Base-by-base conservation (phyloP, 2,797 vertebrate species). In the Zalophus californianus region DNA sequence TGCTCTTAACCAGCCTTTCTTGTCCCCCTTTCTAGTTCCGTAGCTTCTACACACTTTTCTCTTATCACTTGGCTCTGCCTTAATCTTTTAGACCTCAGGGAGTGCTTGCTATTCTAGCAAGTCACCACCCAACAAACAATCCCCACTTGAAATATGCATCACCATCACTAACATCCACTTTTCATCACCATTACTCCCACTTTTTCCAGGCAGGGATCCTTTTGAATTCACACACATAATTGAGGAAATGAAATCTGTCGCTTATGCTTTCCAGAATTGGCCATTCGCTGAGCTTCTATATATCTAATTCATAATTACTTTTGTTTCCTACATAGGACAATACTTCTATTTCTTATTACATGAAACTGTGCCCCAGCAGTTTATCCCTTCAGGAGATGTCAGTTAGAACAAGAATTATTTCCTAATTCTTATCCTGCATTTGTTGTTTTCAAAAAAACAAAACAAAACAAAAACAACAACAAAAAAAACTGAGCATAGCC, bases 301-400 rank as follows among this genome's bases (percentile, higher is more conserved):
- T 83, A 70, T 90, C 7, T 80, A 88, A 90, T 93, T 92, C 18
- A 56, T 96, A 97, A 95, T 96, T 96, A 96, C 62, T 79, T 92
- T 89, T 96, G 52, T 72, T 97, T 96, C 62, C 66, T 94, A 35
- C 2, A 1, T 38, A 86, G 54, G 25, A 44, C 18, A 72, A 12
- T 93, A 92, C 29, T 94, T 94, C 44, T 88, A 14, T 90, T 96
- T 91, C 56, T 97, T 86, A 88, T 75, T 92, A 79, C 56, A 68
- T 79, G 23, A 97, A 95, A 94, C n/a, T 89, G 75, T 96, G 56
- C 54, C 18, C 44, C 68, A 87, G 89, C 15, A 79, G 83, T 83
- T 92, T 89, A 66, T 90, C 78, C 62, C 72, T 88, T 97, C 50
- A 96, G 91, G 77, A 94, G 87, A 48, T 79, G 60, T 93, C 75